Evolutionary conservation across 2,888 invertebrate genomes (phyloP).

Genomic region (Calephelis perditalis): DNA sequence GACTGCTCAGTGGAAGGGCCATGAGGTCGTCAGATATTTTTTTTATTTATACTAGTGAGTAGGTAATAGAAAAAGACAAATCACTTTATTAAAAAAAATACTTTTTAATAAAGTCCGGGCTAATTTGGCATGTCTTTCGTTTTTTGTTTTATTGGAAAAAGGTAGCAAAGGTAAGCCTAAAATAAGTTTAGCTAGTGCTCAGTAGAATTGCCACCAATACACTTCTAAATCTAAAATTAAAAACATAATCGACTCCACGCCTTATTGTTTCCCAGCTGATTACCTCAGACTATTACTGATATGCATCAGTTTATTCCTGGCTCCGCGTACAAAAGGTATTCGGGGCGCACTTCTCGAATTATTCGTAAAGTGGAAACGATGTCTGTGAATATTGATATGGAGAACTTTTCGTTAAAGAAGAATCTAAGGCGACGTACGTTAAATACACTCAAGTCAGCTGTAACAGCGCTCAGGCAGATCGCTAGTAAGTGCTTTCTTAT

Average conservation of each 20-base stretch:
- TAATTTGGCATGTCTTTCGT: no score
- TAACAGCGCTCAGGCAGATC: conserved; percentile 68
- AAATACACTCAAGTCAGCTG: conserved; percentile 67
- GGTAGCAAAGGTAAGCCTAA: no score
- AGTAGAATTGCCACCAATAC: no score
- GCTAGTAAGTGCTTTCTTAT: conserved; percentile 55
- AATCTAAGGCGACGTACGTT: conserved; percentile 65
- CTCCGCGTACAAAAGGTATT: conserved; percentile 60
- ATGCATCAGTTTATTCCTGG: conserved; percentile 68
- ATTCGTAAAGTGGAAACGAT: conserved; percentile 37
- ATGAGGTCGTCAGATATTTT: no score
- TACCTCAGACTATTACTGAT: conserved; percentile 55
- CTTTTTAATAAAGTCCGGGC: no score
- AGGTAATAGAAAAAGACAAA: no score
- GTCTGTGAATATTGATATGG: conserved; percentile 68
- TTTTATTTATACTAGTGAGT: no score
- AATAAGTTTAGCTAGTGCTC: no score
- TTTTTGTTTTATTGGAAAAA: no score
- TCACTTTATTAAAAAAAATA: no score
- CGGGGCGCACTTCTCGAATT: conserved; percentile 31
- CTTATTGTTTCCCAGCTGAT: conserved; percentile 49
- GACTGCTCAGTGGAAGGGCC: no score
- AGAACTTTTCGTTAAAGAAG: conserved; percentile 63
- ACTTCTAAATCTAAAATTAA: no score
- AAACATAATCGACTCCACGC: conserved; percentile 38